Percentiles rank a stretch among this genome's conserved stretches.
Evolutionary conservation across 1,140 invertebrate genomes (phyloP).

Genomic region (Leptestheria dahalacensis): DNA sequence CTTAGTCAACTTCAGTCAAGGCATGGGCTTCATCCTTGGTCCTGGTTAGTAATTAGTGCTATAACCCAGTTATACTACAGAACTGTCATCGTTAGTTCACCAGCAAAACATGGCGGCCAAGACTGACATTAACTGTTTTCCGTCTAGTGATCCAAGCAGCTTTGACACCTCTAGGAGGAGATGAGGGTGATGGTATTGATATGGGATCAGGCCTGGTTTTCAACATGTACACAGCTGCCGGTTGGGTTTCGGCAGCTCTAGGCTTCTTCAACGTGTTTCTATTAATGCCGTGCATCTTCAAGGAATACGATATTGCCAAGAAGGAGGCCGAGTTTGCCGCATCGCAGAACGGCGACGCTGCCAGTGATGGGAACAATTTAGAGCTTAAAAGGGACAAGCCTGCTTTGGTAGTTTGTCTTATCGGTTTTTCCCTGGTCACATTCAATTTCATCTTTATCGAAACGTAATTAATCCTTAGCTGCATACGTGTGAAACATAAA

Average conservation of each 20-base stretch:
- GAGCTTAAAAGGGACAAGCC: conserved; percentile 30
- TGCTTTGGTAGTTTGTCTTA: conserved; percentile 56
- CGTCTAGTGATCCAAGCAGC: conserved; percentile 45
- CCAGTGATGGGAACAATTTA: background rate
- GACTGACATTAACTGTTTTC: background rate
- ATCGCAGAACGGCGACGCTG: conserved; percentile 38
- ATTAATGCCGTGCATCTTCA: conserved; percentile 54
- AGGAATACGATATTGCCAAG: conserved; percentile 48
- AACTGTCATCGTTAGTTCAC: background rate
- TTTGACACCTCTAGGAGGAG: conserved; percentile 51
- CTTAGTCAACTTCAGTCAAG: conserved; percentile 68
- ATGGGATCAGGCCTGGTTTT: conserved; percentile 42
- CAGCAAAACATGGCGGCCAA: background rate
- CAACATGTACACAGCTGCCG: conserved; percentile 78
- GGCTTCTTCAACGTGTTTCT: conserved; percentile 57
- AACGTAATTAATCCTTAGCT: too few species aligned
- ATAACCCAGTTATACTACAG: too few species aligned
- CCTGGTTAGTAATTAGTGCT: conserved; percentile 42
- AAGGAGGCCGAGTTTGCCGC: conserved; percentile 44
- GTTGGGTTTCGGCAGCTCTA: conserved; percentile 50
- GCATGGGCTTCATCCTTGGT: conserved; percentile 74
- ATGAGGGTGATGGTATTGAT: conserved; percentile 24
- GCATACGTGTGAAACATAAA: too few species aligned
- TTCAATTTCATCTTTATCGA: conserved; percentile 82
- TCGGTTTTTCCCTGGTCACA: conserved; percentile 67